A percentile compares a stretch with the other conserved stretches of the same genome.
Evolutionary conservation across 2,113 vertebrate species (phyloP).

Genomic region (Philantomba maxwellii): DNA sequence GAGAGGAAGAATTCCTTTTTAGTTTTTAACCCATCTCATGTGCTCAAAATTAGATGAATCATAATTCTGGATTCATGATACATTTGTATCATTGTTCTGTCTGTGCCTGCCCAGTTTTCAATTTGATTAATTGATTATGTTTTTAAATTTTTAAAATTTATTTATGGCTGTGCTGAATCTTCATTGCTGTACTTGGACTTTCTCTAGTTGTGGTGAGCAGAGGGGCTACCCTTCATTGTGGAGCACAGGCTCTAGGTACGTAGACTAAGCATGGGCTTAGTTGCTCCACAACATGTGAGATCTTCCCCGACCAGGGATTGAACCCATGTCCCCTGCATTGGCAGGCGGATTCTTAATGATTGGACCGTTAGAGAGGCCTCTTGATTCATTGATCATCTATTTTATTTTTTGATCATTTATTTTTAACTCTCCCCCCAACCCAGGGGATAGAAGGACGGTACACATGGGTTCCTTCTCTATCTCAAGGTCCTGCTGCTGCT

Average conservation of each 20-base stretch:
- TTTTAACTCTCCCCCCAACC: not conserved
- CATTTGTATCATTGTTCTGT: not conserved
- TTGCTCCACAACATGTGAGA: not conserved
- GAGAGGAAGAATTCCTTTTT: not conserved
- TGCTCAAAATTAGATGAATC: not conserved
- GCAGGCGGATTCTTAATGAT: not conserved
- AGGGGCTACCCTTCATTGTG: not conserved
- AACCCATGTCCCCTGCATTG: not conserved
- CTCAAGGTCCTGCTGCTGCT: too few species aligned
- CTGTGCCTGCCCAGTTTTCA: not conserved
- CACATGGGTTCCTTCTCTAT: not conserved
- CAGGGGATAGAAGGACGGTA: not conserved
- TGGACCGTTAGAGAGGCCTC: not conserved
- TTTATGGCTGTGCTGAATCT: not conserved
- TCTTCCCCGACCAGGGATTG: not conserved
- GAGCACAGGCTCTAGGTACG: not conserved
- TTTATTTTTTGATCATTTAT: not conserved
- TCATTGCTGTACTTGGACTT: not conserved
- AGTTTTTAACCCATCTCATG: not conserved
- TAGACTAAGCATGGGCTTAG: not conserved
- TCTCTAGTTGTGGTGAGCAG: not conserved
- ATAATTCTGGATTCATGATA: not conserved
- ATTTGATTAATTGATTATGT: not conserved
- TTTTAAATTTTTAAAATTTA: rapidly evolving
- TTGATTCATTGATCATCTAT: not conserved